Percentiles rank a stretch among this genome's conserved stretches.
Conservation (phyloP, 2,888 invertebrate species). For the Diaphora mendica region DNA sequence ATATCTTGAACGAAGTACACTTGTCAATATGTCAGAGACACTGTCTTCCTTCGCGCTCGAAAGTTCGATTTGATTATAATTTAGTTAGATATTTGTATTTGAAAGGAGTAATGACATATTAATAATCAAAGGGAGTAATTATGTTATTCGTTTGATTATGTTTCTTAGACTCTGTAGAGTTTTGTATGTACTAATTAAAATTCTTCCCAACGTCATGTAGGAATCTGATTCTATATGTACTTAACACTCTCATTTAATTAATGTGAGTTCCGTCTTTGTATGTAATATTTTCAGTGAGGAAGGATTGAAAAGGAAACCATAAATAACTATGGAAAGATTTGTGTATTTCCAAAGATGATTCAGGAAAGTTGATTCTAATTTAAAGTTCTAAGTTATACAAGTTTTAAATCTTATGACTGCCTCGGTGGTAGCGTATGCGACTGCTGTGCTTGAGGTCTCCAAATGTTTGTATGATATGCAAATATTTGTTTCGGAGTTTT, state of each 20-base stretch:
- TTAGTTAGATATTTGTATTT: conserved; percentile 26
- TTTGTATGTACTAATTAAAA: background rate
- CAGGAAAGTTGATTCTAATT: background rate
- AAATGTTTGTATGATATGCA: too few species aligned
- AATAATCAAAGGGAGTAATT: conserved; percentile 43
- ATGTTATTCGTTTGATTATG: conserved; percentile 24
- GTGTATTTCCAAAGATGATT: background rate
- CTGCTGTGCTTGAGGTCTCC: too few species aligned
- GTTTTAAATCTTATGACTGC: background rate
- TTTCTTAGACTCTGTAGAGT: conserved; percentile 15
- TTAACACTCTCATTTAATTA: background rate
- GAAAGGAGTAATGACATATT: too few species aligned
- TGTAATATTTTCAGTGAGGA: background rate
- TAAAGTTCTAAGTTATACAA: background rate
- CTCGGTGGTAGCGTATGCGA: too few species aligned
- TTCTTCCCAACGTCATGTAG: background rate
- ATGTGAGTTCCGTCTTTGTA: background rate
- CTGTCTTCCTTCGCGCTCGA: conserved; percentile 24
- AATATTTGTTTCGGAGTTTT: too few species aligned
- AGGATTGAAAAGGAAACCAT: background rate
- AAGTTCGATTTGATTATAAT: conserved; percentile 32
- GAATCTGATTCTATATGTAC: background rate
- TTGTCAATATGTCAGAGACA: conserved; percentile 54
- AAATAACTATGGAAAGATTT: background rate
- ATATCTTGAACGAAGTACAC: conserved; percentile 45